These are phyloP conservation scores for Stenodera caucasica DNA, from an alignment of 2,888 invertebrate species.

Conservation along the genomic window DNA sequence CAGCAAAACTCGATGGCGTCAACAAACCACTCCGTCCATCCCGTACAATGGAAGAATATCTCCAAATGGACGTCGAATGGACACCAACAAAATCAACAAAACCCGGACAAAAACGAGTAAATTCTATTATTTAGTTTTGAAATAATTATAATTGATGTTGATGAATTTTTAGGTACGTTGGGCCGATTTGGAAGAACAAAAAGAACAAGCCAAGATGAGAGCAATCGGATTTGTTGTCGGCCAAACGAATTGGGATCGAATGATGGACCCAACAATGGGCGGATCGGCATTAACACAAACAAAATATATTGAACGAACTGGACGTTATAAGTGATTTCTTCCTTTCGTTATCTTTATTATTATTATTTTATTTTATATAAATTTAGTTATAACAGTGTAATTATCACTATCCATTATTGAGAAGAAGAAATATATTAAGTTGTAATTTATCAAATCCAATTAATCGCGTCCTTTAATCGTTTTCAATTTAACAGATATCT, in stretches of 20 bases:
- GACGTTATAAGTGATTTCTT: slow-evolving; percentile 16
- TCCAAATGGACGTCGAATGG: slow-evolving; percentile 83
- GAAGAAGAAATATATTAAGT: neutral
- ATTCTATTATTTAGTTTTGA: slow-evolving; percentile 42
- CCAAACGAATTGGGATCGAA: slow-evolving; percentile 93
- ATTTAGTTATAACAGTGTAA: neutral
- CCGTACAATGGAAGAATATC: slow-evolving; percentile 88
- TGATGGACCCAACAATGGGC: slow-evolving; percentile 91
- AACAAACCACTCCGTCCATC: slow-evolving; percentile 72
- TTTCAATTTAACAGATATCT: slow-evolving; percentile 7
- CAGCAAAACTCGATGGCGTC: slow-evolving; percentile 93
- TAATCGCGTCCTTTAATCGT: slow-evolving; percentile 2
- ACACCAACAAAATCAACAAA: slow-evolving; percentile 60
- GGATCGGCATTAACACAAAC: slow-evolving; percentile 89
- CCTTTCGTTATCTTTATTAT: slow-evolving; percentile 14
- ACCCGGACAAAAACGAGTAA: slow-evolving; percentile 88
- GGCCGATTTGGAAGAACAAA: slow-evolving; percentile 95
- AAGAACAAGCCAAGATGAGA: slow-evolving; percentile 88
- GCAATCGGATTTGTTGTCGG: slow-evolving; percentile 97
- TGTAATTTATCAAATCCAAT: neutral
- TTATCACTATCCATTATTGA: neutral
- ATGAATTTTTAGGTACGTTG: slow-evolving; percentile 88
- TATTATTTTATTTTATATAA: slow-evolving; percentile 3
- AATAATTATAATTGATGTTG: slow-evolving; percentile 7
- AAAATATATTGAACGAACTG: slow-evolving; percentile 75